phyloP scores from a whole-genome alignment of 2,797 vertebrate species.

The Microctenopoma steveboyesi region DNA sequence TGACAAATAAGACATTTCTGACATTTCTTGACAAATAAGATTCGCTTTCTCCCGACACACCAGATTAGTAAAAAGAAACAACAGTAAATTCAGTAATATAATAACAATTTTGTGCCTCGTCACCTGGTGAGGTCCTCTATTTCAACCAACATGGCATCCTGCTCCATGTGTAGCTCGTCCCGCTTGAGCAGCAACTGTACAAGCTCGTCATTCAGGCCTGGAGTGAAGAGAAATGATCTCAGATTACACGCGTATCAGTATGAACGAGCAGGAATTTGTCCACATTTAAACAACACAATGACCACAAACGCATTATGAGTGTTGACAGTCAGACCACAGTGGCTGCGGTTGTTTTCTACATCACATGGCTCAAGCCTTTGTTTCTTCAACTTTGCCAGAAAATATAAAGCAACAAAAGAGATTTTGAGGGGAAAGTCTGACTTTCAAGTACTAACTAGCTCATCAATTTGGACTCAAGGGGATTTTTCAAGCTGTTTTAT shows the following conservation, averaged over 20 bases:
- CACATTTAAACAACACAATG: background rate
- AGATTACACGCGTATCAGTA: background rate
- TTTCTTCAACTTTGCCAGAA: conserved; percentile 28
- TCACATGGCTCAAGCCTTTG: conserved; percentile 28
- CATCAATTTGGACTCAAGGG: conserved; percentile 52
- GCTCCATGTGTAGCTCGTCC: conserved; percentile 97
- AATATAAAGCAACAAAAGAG: conserved; percentile 9
- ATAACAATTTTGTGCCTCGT: background rate
- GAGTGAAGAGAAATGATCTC: background rate
- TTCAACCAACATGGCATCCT: conserved; percentile 99
- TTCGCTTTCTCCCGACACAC: background rate
- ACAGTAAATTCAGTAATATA: background rate
- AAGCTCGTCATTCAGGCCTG: conserved; percentile 98
- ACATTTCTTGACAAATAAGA: background rate
- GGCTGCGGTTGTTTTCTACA: conserved; percentile 13
- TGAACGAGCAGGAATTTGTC: background rate
- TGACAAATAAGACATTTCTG: no score
- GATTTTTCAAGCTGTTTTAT: conserved; percentile 50
- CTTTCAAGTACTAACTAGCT: conserved; percentile 30
- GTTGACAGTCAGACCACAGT: background rate
- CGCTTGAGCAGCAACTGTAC: conserved; percentile 97
- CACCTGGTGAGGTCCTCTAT: conserved; percentile 99
- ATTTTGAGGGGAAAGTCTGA: conserved; percentile 43
- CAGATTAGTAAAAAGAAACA: background rate
- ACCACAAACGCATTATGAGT: conserved; percentile 17